Evolutionary conservation across 2,797 vertebrate species (phyloP).

Genomic region (Acipenser transmontanus): DNA sequence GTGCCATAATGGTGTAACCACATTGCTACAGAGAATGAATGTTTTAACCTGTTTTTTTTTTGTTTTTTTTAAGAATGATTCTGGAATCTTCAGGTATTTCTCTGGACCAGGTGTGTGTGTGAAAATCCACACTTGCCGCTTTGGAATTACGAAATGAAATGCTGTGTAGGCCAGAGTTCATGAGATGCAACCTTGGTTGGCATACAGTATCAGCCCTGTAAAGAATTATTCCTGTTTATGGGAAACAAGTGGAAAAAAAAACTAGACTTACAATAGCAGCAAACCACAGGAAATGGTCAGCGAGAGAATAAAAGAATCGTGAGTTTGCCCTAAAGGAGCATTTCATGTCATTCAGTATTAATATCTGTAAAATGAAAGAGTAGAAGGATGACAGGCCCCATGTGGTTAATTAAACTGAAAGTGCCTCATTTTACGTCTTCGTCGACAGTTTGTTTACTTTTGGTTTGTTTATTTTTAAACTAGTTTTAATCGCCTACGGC

Average conservation of each 20-base stretch:
- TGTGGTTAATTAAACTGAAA: background rate
- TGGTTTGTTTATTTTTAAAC: too few species aligned
- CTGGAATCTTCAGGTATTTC: background rate
- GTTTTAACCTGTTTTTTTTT: too few species aligned
- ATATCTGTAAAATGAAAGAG: conserved; percentile 1
- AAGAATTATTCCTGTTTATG: conserved; percentile 24
- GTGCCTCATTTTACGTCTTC: background rate
- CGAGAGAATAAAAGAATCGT: background rate
- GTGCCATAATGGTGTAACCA: too few species aligned
- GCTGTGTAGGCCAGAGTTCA: conserved; percentile 3
- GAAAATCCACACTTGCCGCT: background rate
- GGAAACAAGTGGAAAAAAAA: conserved; percentile 26
- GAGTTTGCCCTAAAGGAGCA: background rate
- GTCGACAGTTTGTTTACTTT: too few species aligned
- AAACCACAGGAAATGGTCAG: conserved; percentile 25
- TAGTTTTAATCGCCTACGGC: too few species aligned
- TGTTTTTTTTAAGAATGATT: too few species aligned
- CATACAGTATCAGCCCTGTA: conserved; percentile 38
- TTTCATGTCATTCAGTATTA: background rate
- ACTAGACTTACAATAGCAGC: conserved; percentile 39
- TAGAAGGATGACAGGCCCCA: background rate
- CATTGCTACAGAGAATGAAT: too few species aligned
- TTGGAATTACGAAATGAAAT: background rate
- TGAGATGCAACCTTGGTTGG: background rate
- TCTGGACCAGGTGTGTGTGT: background rate